Percentiles rank a stretch among this genome's conserved stretches.
Conservation (phyloP, 2,113 vertebrate genomes). For the Pitta sordida region DNA sequence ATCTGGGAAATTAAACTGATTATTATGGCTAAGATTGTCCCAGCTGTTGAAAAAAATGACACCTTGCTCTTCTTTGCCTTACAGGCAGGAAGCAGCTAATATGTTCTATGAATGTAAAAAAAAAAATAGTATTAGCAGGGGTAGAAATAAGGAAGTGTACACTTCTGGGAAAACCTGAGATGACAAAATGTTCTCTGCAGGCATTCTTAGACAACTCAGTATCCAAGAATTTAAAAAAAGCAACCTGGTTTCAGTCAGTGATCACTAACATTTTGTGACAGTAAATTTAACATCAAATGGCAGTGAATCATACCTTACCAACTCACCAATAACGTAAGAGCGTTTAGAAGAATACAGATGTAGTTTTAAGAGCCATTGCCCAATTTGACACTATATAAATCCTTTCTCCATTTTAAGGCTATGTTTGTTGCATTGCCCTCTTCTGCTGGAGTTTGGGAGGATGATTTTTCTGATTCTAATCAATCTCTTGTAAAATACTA, state of each 20-base stretch:
- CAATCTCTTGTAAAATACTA: neutral
- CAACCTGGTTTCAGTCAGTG: neutral
- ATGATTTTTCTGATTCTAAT: neutral
- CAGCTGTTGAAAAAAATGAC: conserved; percentile 40
- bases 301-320: conserved; percentile 6
- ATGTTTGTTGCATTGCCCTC: neutral
- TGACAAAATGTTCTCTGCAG: neutral
- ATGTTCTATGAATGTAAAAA: neutral
- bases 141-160: no score
- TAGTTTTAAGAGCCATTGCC: neutral
- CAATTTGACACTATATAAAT: neutral
- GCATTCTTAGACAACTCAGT: neutral
- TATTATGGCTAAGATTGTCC: conserved; percentile 36
- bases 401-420: conserved; percentile 10
- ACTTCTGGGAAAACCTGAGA: neutral
- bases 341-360: neutral
- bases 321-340: neutral
- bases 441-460: neutral
- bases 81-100: neutral
- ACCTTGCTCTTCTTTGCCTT: neutral
- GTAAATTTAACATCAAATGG: neutral
- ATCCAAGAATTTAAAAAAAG: neutral
- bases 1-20: conserved; percentile 47
- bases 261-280: neutral
- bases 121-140: neutral